Evolutionary conservation across 2,113 vertebrate species (phyloP).

Genomic region (Mastomys coucha): DNA sequence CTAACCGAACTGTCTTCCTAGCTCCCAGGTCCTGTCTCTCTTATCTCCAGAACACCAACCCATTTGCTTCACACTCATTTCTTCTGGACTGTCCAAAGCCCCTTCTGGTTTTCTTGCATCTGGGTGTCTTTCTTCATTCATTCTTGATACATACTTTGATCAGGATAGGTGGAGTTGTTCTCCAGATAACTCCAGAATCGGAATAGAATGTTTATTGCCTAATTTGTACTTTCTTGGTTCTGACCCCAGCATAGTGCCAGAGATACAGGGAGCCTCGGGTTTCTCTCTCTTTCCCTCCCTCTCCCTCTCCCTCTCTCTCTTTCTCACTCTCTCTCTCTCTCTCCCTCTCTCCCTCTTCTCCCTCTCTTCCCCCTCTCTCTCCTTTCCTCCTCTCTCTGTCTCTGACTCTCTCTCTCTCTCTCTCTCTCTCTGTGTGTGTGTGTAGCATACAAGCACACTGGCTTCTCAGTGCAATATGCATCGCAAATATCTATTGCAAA

Average conservation of each 20-base stretch:
- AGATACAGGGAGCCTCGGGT: fast-evolving
- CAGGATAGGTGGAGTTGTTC: no score
- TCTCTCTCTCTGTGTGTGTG: fast-evolving
- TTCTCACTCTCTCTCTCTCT: no score
- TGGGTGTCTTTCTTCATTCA: background rate
- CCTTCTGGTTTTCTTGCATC: background rate
- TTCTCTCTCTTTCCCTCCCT: no score
- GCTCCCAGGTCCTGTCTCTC: background rate
- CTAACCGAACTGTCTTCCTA: background rate
- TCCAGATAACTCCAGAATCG: background rate
- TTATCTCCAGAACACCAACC: background rate
- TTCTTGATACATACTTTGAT: background rate
- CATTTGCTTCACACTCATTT: background rate
- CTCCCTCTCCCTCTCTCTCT: no score
- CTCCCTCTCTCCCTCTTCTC: fast-evolving
- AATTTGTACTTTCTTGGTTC: background rate
- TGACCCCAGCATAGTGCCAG: fast-evolving
- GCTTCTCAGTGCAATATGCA: background rate
- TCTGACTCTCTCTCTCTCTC: fast-evolving
- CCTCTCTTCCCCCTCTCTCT: no score
- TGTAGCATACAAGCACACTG: background rate
- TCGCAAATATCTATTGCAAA: background rate
- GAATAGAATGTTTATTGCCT: fast-evolving
- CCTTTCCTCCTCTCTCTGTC: no score
- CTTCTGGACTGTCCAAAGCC: background rate